phyloP scores from a whole-genome alignment of 2,113 vertebrate species.

The Bufo gargarizans region DNA sequence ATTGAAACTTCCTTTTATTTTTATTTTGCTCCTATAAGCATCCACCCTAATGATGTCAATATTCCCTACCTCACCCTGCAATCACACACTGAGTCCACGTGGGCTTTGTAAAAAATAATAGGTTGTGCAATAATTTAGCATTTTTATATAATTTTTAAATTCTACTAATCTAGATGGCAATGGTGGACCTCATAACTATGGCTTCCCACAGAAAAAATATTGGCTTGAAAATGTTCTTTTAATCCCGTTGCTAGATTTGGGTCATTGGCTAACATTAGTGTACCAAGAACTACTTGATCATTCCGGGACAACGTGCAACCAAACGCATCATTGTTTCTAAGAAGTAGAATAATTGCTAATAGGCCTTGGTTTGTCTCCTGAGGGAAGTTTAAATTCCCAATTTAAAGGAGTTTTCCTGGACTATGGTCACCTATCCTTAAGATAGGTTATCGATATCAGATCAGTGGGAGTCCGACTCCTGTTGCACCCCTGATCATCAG shows the following conservation, averaged over 20 bases:
- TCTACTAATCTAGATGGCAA: background rate
- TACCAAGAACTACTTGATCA: background rate
- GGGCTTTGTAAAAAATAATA: background rate
- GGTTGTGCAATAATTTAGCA: background rate
- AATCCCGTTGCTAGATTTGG: background rate
- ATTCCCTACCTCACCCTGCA: background rate
- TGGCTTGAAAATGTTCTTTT: background rate
- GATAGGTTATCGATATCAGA: no score
- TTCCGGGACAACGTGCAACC: background rate
- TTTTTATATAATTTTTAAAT: background rate
- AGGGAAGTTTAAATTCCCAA: background rate
- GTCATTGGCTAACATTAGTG: background rate
- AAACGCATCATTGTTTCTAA: background rate
- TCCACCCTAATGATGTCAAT: conserved; percentile 27
- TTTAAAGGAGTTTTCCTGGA: background rate
- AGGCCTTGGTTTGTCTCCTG: background rate
- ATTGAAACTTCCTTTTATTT: conserved; percentile 39
- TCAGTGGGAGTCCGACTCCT: no score
- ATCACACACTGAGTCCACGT: background rate
- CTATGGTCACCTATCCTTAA: no score
- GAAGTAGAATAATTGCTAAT: background rate
- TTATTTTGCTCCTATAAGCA: conserved; percentile 16
- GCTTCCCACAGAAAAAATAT: background rate
- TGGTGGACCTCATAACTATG: background rate
- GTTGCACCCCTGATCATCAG: no score